Conservation (phyloP, 2,888 invertebrate species). For the Tridacna crocea region DNA sequence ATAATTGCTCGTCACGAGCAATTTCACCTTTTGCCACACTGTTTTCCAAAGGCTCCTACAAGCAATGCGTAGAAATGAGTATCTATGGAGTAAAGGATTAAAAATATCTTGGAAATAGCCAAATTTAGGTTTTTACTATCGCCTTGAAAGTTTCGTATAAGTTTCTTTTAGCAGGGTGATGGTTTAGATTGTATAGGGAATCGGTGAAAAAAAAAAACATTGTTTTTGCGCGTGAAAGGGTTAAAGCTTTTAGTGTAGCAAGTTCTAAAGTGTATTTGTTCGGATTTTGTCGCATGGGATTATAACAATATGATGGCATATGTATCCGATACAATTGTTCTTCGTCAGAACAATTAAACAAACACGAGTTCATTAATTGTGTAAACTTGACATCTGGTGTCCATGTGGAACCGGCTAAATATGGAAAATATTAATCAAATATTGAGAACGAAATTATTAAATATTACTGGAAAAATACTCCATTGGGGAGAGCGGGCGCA, state of each 20-base stretch:
- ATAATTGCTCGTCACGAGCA: no score
- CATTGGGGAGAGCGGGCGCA: conserved; percentile 52
- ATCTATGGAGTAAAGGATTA: no score
- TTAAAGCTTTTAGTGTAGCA: conserved; percentile 1
- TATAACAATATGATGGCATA: conserved; percentile 34
- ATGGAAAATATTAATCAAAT: conserved; percentile 63
- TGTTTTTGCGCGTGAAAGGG: no score
- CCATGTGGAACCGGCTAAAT: conserved; percentile 51
- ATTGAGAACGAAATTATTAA: conserved; percentile 55
- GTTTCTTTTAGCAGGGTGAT: no score
- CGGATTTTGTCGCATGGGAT: conserved; percentile 10
- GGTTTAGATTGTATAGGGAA: no score
- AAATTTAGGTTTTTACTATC: no score
- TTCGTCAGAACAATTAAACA: conserved; percentile 34
- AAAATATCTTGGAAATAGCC: no score
- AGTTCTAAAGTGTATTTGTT: conserved; percentile 14
- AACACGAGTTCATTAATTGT: conserved; percentile 59
- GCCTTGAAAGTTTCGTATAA: no score
- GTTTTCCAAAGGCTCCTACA: no score
- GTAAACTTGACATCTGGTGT: conserved; percentile 60
- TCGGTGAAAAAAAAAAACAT: no score
- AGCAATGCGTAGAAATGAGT: no score
- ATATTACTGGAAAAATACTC: conserved; percentile 43
- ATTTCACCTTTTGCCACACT: no score
- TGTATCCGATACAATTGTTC: conserved; percentile 47